Conservation (phyloP, 2,888 invertebrate genomes). For the Sinotaia quadrata region DNA sequence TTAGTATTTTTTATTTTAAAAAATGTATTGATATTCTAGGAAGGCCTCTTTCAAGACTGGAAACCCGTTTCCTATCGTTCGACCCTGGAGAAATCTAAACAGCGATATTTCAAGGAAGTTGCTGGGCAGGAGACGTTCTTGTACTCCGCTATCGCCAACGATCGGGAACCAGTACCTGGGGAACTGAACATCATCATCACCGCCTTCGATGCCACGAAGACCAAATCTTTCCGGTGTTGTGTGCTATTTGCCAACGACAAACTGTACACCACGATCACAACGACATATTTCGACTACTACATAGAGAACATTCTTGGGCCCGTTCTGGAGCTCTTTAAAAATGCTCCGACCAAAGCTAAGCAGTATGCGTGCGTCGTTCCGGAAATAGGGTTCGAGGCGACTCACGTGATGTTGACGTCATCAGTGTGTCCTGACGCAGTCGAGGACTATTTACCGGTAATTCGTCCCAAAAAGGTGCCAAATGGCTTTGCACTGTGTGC, state of each 20-base stretch:
- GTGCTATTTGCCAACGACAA: constrained; percentile 21
- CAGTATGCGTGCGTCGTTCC: constrained; percentile 31
- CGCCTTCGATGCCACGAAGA: constrained; percentile 19
- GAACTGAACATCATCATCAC: constrained; percentile 34
- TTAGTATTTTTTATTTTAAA: too few species aligned
- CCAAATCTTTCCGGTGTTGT: constrained; percentile 24
- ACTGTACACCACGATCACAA: constrained; percentile 18
- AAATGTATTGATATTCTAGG: too few species aligned
- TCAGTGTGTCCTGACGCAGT: constrained; percentile 12
- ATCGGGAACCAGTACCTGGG: constrained; percentile 15
- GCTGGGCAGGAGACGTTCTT: constrained; percentile 28
- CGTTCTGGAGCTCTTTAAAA: constrained; percentile 16
- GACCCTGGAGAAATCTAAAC: not conserved
- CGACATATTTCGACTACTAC: constrained; percentile 28
- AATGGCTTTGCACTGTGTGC: constrained; percentile 34
- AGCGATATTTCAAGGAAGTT: constrained; percentile 9
- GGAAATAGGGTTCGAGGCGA: constrained; percentile 16
- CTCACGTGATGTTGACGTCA: constrained; percentile 31
- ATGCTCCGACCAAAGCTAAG: constrained; percentile 20
- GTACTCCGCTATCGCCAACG: constrained; percentile 39
- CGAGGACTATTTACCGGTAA: constrained; percentile 27
- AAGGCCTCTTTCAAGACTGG: not conserved
- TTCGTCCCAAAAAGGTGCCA: constrained; percentile 9
- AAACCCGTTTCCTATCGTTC: not conserved
- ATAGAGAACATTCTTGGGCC: constrained; percentile 13